A percentile compares a stretch with the other conserved stretches of the same genome.
Evolutionary conservation across 2,797 vertebrate species (phyloP).

Genomic region (Gymnoscopelus braueri): DNA sequence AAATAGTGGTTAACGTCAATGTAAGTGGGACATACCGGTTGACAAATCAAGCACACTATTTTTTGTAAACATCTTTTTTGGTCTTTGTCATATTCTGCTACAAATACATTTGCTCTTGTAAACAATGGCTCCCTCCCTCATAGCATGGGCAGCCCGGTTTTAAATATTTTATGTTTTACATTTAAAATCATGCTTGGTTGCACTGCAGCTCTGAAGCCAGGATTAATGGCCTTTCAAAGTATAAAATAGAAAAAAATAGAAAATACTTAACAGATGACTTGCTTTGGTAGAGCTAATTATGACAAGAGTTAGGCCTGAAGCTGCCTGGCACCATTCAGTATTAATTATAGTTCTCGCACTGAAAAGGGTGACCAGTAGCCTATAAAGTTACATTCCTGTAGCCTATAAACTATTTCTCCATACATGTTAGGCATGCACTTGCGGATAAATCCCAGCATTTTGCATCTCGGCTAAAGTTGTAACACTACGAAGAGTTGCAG

Average conservation of each 20-base stretch:
- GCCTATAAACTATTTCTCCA: slow-evolving; percentile 24
- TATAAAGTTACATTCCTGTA: slow-evolving; percentile 32
- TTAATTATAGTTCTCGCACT: background rate
- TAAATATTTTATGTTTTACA: no score
- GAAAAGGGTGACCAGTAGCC: background rate
- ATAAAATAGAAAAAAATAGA: background rate
- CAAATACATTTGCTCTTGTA: no score
- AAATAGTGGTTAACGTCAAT: no score
- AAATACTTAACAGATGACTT: background rate
- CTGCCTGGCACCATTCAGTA: background rate
- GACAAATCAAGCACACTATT: no score
- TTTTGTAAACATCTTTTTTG: no score
- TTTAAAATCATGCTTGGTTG: background rate
- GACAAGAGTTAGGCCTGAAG: no score
- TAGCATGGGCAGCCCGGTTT: no score
- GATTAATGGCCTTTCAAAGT: background rate
- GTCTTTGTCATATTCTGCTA: no score
- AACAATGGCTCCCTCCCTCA: no score
- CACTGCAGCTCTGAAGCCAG: background rate
- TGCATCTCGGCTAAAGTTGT: background rate
- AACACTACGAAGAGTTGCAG: background rate
- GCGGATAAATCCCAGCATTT: slow-evolving; percentile 29
- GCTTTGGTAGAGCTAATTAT: no score
- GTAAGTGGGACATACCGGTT: no score
- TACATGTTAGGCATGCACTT: slow-evolving; percentile 42